Percentiles rank a stretch among this genome's conserved stretches.
phyloP scores from a whole-genome alignment of 2,113 vertebrate genomes.

The Corythaeola cristata region DNA sequence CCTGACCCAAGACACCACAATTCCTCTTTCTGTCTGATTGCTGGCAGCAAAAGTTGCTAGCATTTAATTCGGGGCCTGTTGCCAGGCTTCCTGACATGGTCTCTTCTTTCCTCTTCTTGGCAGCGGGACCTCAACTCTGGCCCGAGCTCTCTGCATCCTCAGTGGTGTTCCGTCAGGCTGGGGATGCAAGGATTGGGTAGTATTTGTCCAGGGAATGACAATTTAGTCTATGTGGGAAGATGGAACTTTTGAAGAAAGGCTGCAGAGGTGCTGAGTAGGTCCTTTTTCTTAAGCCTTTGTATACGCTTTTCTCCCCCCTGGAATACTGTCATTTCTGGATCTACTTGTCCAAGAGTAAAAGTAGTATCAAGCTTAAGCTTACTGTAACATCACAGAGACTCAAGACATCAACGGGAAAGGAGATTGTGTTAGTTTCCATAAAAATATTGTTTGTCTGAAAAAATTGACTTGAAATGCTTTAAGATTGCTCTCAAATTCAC shows the following conservation, averaged over 20 bases:
- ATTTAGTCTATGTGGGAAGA: background rate
- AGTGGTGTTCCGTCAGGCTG: background rate
- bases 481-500: background rate
- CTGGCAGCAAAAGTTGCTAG: background rate
- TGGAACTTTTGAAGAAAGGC: background rate
- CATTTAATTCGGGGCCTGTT: background rate
- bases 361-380: background rate
- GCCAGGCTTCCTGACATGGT: background rate
- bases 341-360: background rate
- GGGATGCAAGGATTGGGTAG: background rate
- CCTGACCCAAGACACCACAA: background rate
- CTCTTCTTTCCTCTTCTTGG: background rate
- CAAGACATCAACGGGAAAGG: background rate
- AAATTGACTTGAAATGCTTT: background rate
- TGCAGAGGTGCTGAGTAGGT: background rate
- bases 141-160: background rate
- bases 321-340: background rate
- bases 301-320: background rate
- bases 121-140: background rate
- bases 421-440: background rate
- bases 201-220: background rate
- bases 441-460: background rate
- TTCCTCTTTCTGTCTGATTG: background rate
- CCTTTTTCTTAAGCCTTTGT: background rate
- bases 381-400: background rate